These are phyloP conservation scores for Aspidiotus destructor DNA, from an alignment of 2,888 invertebrate genomes.

Conservation along the genomic window DNA sequence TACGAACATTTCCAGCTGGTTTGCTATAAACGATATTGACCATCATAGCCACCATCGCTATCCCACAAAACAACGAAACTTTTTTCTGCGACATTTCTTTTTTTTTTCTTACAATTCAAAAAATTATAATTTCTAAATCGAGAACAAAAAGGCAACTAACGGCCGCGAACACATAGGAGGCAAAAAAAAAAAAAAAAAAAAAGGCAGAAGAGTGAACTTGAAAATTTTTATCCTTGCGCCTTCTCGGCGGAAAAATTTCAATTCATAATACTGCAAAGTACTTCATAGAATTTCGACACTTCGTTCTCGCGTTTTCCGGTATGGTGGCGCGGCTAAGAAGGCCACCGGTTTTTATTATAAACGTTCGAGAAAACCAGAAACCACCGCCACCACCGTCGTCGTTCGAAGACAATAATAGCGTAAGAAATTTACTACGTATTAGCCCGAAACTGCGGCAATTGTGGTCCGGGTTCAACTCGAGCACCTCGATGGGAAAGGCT, in stretches of 20 bases:
- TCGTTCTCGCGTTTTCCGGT: background rate
- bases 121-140: too few relatives aligned
- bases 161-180: too few relatives aligned
- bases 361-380: background rate
- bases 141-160: too few relatives aligned
- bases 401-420: too few relatives aligned
- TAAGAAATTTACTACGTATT: too few relatives aligned
- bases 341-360: constrained; percentile 1
- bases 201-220: background rate
- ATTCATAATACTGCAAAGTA: background rate
- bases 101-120: too few relatives aligned
- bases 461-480: too few relatives aligned
- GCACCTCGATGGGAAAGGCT: too few relatives aligned
- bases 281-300: background rate
- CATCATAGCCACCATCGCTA: background rate
- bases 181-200: too few relatives aligned
- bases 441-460: too few relatives aligned
- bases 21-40: background rate
- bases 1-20: background rate
- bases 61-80: too few relatives aligned
- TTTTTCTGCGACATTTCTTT: too few relatives aligned
- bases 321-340: background rate
- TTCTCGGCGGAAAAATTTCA: background rate
- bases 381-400: background rate
- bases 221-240: background rate